Conservation (phyloP, 1,140 invertebrate genomes). For the Maconellicoccus hirsutus region DNA sequence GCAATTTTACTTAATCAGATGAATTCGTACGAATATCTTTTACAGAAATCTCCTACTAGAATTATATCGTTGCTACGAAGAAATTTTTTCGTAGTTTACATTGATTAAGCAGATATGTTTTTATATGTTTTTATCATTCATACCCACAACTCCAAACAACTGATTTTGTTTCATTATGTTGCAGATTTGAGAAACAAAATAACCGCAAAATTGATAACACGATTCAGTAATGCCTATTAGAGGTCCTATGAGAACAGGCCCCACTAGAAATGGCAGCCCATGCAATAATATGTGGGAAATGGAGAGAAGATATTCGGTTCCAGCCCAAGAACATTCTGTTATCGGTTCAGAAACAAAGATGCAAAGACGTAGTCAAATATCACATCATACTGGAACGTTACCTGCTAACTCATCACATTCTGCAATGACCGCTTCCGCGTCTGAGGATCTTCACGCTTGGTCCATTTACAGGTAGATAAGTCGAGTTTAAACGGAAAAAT, state of each 20-base stretch:
- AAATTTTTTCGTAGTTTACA: too few relatives aligned
- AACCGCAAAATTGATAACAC: neutral
- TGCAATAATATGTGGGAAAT: constrained; percentile 43
- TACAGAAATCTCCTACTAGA: too few relatives aligned
- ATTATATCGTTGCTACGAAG: too few relatives aligned
- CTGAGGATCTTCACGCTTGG: constrained; percentile 89
- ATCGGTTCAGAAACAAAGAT: constrained; percentile 20
- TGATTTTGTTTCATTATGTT: neutral
- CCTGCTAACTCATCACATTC: constrained; percentile 43
- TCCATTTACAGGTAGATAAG: constrained; percentile 76
- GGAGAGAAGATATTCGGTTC: constrained; percentile 72
- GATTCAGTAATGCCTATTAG: neutral
- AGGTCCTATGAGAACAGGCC: neutral
- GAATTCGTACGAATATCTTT: too few relatives aligned
- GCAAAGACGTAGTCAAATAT: constrained; percentile 3
- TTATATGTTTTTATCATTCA: too few relatives aligned
- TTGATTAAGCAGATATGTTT: too few relatives aligned
- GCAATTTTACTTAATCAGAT: too few relatives aligned
- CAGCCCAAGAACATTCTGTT: constrained; percentile 41
- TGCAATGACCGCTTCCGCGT: constrained; percentile 47
- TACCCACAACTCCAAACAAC: too few relatives aligned
- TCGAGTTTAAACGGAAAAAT: neutral
- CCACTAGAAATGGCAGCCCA: neutral
- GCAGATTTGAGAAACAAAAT: neutral
- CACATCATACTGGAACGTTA: constrained; percentile 21